phyloP scores from a whole-genome alignment of 2,113 vertebrate genomes.

The Laticauda laticaudata region DNA sequence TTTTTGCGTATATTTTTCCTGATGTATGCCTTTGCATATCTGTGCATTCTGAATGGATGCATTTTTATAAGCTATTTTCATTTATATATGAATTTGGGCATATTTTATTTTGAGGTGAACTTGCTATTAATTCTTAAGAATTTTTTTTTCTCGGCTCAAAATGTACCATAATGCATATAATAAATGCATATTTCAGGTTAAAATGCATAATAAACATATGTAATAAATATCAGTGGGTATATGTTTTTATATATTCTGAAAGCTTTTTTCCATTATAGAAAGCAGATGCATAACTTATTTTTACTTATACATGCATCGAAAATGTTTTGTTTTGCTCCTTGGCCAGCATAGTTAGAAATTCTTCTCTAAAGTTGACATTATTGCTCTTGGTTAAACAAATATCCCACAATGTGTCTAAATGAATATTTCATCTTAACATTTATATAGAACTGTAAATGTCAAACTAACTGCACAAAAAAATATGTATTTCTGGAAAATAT shows the following conservation, averaged over 20 bases:
- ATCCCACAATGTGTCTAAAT: background rate
- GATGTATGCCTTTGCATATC: background rate
- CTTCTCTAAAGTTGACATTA: background rate
- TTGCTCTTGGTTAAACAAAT: background rate
- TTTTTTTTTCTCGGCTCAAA: background rate
- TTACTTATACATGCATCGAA: background rate
- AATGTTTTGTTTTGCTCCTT: background rate
- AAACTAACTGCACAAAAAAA: background rate
- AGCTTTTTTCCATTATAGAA: background rate
- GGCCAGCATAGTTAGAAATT: background rate
- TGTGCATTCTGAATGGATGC: background rate
- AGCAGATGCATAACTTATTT: background rate
- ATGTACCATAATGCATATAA: background rate
- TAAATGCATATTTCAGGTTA: background rate
- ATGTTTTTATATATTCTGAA: background rate
- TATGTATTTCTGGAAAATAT: background rate
- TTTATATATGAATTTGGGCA: background rate
- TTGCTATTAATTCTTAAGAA: background rate
- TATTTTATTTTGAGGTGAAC: background rate
- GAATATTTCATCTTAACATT: background rate
- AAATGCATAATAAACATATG: background rate
- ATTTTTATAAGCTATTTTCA: background rate
- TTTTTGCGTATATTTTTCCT: background rate
- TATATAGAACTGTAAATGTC: background rate
- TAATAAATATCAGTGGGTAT: background rate